A percentile compares a stretch with the other conserved stretches of the same genome.
phyloP scores from a whole-genome alignment of 2,888 invertebrate genomes.

The Caenorhabditis imperialis region DNA sequence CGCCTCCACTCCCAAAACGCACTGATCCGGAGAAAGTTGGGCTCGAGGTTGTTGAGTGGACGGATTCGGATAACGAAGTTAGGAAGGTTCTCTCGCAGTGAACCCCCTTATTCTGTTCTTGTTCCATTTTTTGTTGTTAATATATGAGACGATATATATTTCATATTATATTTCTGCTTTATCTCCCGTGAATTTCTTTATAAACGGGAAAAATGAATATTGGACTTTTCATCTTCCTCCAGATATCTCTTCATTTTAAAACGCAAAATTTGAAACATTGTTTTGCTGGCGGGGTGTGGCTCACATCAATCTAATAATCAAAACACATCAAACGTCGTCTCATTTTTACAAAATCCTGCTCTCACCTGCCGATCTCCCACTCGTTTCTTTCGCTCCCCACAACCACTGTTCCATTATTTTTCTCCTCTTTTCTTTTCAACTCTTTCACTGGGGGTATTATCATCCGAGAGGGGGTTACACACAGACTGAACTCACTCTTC shows the following conservation, averaged over 20 bases:
- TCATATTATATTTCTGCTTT: neutral
- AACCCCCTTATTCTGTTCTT: too few relatives aligned
- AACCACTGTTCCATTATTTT: conserved; percentile 47
- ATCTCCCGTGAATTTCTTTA: neutral
- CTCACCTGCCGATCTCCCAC: conserved; percentile 33
- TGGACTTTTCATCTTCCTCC: conserved; percentile 3
- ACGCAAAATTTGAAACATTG: conserved; percentile 31
- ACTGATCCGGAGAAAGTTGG: conserved; percentile 40
- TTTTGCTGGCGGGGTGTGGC: conserved; percentile 40
- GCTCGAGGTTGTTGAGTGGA: conserved; percentile 48
- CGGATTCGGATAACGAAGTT: conserved; percentile 48
- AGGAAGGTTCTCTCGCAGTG: conserved; percentile 28
- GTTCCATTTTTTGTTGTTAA: neutral
- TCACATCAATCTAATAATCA: conserved; percentile 51
- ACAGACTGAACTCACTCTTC: conserved; percentile 37
- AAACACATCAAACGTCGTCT: conserved; percentile 33
- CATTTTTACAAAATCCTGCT: conserved; percentile 42
- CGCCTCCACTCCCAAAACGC: conserved; percentile 46
- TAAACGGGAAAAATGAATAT: too few relatives aligned
- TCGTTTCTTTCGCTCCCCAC: conserved; percentile 37
- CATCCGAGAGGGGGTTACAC: conserved; percentile 27
- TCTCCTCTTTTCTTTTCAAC: conserved; percentile 42
- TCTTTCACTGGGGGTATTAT: conserved; percentile 42
- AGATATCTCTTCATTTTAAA: neutral
- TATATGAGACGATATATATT: neutral